These are phyloP conservation scores for Melanotaenia duboulayi DNA, from an alignment of 2,113 vertebrate genomes.

Conservation along the genomic window DNA sequence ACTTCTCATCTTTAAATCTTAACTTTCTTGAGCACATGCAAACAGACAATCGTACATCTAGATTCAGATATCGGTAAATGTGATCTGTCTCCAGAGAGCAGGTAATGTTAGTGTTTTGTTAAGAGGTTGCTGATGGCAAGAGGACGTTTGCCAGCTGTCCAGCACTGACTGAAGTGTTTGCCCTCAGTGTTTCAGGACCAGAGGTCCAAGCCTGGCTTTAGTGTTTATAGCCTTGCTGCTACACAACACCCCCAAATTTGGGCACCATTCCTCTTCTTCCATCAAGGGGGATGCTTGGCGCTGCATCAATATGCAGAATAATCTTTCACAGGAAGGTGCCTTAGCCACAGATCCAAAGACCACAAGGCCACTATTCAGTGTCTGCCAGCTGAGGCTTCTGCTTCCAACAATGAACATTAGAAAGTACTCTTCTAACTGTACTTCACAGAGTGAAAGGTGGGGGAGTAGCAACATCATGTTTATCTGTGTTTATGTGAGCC, in stretches of 20 bases:
- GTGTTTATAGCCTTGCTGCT: slow-evolving; percentile 68
- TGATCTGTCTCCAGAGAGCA: slow-evolving; percentile 56
- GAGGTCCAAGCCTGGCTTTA: slow-evolving; percentile 62
- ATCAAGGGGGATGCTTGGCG: slow-evolving; percentile 64
- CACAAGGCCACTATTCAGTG: slow-evolving; percentile 49
- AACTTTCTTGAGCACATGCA: not conserved
- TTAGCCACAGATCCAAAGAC: slow-evolving; percentile 53
- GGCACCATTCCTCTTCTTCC: slow-evolving; percentile 72
- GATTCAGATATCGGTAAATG: slow-evolving; percentile 42
- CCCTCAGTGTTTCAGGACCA: slow-evolving; percentile 48
- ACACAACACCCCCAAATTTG: slow-evolving; percentile 79
- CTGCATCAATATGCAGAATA: slow-evolving; percentile 55
- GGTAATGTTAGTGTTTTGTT: slow-evolving; percentile 41
- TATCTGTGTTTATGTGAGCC: slow-evolving; percentile 77
- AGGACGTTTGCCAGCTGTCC: slow-evolving; percentile 74
- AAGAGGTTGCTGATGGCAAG: slow-evolving; percentile 30
- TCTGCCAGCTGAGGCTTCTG: slow-evolving; percentile 49
- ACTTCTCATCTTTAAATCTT: slow-evolving; percentile 32
- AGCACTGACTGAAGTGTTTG: slow-evolving; percentile 69
- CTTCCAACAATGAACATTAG: slow-evolving; percentile 36
- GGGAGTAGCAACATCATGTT: slow-evolving; percentile 65
- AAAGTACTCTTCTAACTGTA: slow-evolving; percentile 25
- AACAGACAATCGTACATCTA: slow-evolving; percentile 4
- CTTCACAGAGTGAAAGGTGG: slow-evolving; percentile 44
- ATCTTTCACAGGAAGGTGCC: slow-evolving; percentile 67